phyloP scores from a whole-genome alignment of 37 sponge, comb jelly and placozoan genomes.

The Ephydatia muelleri region DNA sequence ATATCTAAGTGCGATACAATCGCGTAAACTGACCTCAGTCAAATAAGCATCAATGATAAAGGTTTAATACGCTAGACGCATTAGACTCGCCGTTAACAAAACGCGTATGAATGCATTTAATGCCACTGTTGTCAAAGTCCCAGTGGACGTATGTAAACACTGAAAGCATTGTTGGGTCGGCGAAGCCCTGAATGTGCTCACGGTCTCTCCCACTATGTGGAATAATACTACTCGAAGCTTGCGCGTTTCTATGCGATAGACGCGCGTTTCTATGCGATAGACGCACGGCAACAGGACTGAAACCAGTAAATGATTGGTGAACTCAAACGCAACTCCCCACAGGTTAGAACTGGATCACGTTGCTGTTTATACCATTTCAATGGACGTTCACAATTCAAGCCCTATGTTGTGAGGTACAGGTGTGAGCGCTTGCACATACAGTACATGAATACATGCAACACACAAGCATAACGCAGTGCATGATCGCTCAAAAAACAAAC shows the following conservation, averaged over 20 bases:
- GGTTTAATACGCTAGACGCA: background rate
- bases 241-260: too few relatives aligned
- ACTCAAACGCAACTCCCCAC: background rate
- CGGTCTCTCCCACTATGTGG: background rate
- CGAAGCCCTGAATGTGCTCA: background rate
- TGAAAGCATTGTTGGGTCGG: background rate
- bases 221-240: too few relatives aligned
- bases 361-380: background rate
- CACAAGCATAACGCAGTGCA: background rate
- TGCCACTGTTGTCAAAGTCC: background rate
- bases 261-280: too few relatives aligned
- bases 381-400: background rate
- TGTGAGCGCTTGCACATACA: background rate
- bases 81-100: background rate
- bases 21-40: background rate
- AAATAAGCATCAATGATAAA: background rate
- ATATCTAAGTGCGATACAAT: background rate
- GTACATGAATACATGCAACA: too few relatives aligned
- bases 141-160: background rate
- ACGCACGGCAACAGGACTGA: background rate
- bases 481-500: background rate
- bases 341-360: background rate
- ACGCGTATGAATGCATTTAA: background rate
- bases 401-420: background rate
- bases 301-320: background rate